Evolutionary conservation across 1,140 invertebrate species (phyloP).

Genomic region (Hypothenemus hampei): DNA sequence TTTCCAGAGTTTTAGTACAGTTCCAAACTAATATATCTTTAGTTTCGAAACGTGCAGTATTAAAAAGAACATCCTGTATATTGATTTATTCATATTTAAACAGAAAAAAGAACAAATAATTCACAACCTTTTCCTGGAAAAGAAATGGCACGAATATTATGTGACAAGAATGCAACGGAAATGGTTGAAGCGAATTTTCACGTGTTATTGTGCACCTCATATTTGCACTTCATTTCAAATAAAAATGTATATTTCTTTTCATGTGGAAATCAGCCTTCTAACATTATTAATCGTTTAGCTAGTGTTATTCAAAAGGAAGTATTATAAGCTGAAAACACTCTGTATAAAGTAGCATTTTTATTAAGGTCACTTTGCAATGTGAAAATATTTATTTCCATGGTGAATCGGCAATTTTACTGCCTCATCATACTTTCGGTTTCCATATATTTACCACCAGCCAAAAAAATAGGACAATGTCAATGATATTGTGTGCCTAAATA

Average conservation of each 20-base stretch:
- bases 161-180: not conserved
- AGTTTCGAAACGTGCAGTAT: constrained; percentile 1
- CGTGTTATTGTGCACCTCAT: not conserved
- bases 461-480: constrained; percentile 5
- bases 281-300: too few species aligned
- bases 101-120: not conserved
- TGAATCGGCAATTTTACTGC: not conserved
- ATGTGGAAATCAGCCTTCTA: too few species aligned
- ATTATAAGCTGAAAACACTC: not conserved
- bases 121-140: too few species aligned
- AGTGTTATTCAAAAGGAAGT: not conserved
- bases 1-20: not conserved
- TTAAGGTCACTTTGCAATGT: too few species aligned
- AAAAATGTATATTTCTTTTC: too few species aligned
- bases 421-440: not conserved
- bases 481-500: constrained; percentile 1
- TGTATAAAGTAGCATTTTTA: too few species aligned
- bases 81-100: not conserved
- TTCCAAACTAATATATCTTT: not conserved
- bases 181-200: not conserved
- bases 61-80: not conserved
- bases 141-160: too few species aligned
- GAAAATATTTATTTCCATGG: too few species aligned
- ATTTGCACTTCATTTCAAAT: too few species aligned
- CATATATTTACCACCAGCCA: not conserved